Conservation (phyloP, 2,888 invertebrate genomes). For the Agrochola litura region DNA sequence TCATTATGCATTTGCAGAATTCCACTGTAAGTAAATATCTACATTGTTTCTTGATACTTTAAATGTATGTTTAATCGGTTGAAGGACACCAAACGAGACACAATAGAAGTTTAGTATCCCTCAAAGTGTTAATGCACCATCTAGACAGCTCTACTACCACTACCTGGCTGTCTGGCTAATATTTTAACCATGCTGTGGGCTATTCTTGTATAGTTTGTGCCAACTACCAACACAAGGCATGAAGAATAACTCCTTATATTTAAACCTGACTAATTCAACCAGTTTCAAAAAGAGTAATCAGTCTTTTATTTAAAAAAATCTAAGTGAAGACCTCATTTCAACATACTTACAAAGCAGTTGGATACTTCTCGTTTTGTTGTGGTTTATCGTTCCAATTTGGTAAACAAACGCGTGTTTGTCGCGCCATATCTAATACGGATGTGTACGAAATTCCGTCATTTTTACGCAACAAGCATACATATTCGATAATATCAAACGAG, state of each 20-base stretch:
- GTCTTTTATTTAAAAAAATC: neutral
- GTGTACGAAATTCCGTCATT: conserved; percentile 42
- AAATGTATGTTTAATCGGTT: neutral
- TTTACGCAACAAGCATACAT: conserved; percentile 8
- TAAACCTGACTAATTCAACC: neutral
- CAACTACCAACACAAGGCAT: neutral
- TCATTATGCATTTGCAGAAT: conserved; percentile 95
- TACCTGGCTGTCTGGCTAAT: neutral
- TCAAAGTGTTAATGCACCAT: neutral
- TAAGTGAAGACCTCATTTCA: neutral
- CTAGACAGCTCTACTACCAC: neutral
- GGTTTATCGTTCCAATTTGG: neutral
- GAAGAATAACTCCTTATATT: neutral
- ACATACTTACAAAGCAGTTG: neutral
- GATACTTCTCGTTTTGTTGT: conserved; percentile 19
- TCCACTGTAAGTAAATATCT: conserved; percentile 89
- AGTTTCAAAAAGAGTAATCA: neutral
- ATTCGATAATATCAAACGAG: conserved; percentile 60
- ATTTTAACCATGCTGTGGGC: neutral
- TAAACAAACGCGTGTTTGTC: conserved; percentile 34
- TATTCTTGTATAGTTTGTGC: neutral
- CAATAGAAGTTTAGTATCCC: neutral
- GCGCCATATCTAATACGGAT: conserved; percentile 53
- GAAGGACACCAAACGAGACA: neutral
- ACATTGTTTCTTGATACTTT: neutral